Evolutionary conservation across 2,888 invertebrate species (phyloP).

Genomic region (Crepidodera aurea): DNA sequence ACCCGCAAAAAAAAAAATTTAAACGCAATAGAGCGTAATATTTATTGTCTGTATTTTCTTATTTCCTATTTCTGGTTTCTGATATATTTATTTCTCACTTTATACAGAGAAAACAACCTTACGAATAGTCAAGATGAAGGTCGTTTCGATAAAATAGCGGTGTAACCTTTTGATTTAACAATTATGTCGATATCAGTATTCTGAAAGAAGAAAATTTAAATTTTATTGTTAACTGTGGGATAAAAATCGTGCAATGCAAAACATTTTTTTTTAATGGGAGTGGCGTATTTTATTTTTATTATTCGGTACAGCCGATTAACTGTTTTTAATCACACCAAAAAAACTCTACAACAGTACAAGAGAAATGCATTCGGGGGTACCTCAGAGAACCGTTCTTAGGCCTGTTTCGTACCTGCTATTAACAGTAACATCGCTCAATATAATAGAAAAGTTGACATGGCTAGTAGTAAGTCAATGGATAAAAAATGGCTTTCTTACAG

Average conservation of each 20-base stretch:
- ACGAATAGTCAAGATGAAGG: slow-evolving; percentile 36
- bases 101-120: slow-evolving; percentile 21
- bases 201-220: neutral
- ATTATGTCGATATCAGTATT: neutral
- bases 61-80: slow-evolving; percentile 15
- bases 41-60: slow-evolving; percentile 14
- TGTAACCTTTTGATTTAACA: slow-evolving; percentile 24
- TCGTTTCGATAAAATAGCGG: slow-evolving; percentile 27
- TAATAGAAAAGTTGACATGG: no score
- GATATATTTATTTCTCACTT: slow-evolving; percentile 17
- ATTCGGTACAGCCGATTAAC: no score
- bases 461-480: no score
- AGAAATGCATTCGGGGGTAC: no score
- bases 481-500: no score
- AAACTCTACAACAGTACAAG: no score
- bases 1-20: slow-evolving; percentile 8
- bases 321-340: no score
- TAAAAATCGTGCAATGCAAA: neutral
- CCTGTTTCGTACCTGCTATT: no score
- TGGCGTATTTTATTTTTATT: no score
- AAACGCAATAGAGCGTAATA: slow-evolving; percentile 22
- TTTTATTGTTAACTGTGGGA: neutral
- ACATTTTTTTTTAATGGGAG: no score
- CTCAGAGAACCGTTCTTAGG: no score
- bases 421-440: no score